A percentile compares a stretch with the other conserved stretches of the same genome.
phyloP scores from a whole-genome alignment of 2,797 vertebrate genomes.

The Hemitrygon akajei region DNA sequence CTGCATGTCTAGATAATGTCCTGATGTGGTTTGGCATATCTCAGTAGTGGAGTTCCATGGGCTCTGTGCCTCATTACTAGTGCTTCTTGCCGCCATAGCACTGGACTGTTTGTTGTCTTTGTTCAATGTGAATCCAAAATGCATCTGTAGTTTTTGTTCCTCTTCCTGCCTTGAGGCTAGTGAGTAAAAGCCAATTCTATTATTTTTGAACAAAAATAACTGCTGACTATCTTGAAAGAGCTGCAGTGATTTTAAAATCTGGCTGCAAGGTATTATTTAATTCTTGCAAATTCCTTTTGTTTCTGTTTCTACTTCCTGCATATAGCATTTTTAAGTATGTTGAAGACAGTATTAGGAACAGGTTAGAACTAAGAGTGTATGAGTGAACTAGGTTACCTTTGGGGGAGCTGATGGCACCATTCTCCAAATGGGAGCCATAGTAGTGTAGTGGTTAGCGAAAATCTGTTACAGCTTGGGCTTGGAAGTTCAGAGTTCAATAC shows the following conservation, averaged over 20 bases:
- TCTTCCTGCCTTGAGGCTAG: neutral
- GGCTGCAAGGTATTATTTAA: neutral
- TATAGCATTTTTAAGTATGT: neutral
- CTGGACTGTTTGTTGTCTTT: neutral
- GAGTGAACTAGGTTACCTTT: neutral
- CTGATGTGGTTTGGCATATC: neutral
- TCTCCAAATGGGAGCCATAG: neutral
- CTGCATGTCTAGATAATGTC: neutral
- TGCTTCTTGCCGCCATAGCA: neutral
- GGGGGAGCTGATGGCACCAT: neutral
- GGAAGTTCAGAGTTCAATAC: too few species aligned
- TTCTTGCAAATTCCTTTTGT: neutral
- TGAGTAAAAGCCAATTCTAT: conserved; percentile 26
- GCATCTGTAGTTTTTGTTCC: conserved; percentile 2
- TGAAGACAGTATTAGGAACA: neutral
- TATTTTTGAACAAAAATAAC: conserved; percentile 28
- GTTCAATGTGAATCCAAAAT: conserved; percentile 8
- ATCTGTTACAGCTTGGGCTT: too few species aligned
- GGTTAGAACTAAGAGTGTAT: neutral
- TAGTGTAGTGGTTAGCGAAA: too few species aligned
- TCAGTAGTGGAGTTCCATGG: neutral
- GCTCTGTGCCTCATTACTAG: neutral
- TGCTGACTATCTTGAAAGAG: neutral
- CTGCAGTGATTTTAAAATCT: neutral
- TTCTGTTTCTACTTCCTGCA: neutral